Evolutionary conservation across 2,113 vertebrate species (phyloP).

Genomic region (Panthera tigris): DNA sequence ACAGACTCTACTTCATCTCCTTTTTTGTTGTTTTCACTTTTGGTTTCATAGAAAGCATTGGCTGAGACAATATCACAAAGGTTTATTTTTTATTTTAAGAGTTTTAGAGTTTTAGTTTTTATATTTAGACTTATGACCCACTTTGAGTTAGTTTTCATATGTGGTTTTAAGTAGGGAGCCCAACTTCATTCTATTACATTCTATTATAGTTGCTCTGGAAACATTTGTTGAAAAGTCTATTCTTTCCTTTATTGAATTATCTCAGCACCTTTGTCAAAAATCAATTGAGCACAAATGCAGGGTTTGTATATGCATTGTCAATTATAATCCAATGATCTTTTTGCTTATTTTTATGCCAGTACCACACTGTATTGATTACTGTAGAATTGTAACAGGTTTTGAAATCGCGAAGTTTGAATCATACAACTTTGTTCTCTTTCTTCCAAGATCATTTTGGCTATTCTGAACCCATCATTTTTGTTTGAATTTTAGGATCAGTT

Average conservation of each 20-base stretch:
- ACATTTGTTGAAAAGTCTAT: not conserved
- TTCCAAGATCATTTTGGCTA: not conserved
- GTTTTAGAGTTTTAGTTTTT: not conserved
- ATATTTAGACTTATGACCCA: not conserved
- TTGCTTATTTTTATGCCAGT: not conserved
- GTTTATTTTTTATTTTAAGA: not conserved
- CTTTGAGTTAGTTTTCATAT: not conserved
- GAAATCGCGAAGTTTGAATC: not conserved
- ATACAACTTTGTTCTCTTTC: not conserved
- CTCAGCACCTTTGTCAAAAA: not conserved
- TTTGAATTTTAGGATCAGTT: not conserved
- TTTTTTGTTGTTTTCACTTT: not conserved
- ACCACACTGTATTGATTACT: not conserved
- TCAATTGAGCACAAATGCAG: not conserved
- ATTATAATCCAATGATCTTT: not conserved
- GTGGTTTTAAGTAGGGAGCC: not conserved
- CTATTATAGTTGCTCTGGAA: not conserved
- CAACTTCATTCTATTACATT: not conserved
- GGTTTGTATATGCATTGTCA: not conserved
- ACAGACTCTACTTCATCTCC: not conserved
- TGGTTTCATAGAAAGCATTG: not conserved
- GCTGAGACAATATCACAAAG: not conserved
- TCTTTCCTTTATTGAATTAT: not conserved
- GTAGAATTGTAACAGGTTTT: not conserved
- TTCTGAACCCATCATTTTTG: not conserved